Evolutionary conservation across 2,888 invertebrate species (phyloP).

Genomic region (Carterocephalus palaemon): DNA sequence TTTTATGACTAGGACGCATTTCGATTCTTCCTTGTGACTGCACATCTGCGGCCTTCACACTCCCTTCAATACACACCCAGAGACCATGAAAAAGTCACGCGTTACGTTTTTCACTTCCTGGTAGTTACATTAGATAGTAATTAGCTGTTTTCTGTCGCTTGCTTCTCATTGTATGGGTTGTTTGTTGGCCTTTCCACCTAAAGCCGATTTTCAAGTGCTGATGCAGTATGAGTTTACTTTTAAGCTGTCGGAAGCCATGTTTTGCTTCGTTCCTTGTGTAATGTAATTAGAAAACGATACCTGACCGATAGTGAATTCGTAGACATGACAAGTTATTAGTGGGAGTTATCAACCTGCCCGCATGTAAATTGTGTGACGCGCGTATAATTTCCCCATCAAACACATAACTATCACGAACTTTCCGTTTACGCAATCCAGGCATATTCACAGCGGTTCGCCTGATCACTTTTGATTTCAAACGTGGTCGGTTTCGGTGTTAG

Average conservation of each 20-base stretch:
- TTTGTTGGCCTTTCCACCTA: too few relatives aligned
- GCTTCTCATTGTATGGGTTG: too few relatives aligned
- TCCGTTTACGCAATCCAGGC: constrained; percentile 35
- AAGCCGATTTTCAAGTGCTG: too few relatives aligned
- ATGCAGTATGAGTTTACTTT: too few relatives aligned
- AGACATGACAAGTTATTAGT: constrained; percentile 11
- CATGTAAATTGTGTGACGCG: constrained; percentile 1
- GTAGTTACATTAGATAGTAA: neutral
- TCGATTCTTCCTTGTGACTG: constrained; percentile 17
- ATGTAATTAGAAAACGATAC: too few relatives aligned
- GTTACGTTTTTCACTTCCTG: constrained; percentile 5
- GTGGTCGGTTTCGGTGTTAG: constrained; percentile 39
- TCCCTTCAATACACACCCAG: constrained; percentile 18
- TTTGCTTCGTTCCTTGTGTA: too few relatives aligned
- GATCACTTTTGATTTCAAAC: constrained; percentile 71
- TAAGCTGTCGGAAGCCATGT: too few relatives aligned
- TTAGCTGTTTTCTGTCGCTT: too few relatives aligned
- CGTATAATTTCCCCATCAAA: constrained; percentile 18
- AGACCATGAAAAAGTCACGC: constrained; percentile 16
- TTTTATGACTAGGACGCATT: constrained; percentile 20
- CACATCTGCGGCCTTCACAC: constrained; percentile 16
- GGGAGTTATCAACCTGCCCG: constrained; percentile 19
- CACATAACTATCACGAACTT: constrained; percentile 23
- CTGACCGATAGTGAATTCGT: neutral
- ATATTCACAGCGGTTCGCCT: constrained; percentile 44